These are phyloP conservation scores for Cheirogaleus major DNA, from an alignment of 2,797 vertebrate species.

Conservation along the genomic window DNA sequence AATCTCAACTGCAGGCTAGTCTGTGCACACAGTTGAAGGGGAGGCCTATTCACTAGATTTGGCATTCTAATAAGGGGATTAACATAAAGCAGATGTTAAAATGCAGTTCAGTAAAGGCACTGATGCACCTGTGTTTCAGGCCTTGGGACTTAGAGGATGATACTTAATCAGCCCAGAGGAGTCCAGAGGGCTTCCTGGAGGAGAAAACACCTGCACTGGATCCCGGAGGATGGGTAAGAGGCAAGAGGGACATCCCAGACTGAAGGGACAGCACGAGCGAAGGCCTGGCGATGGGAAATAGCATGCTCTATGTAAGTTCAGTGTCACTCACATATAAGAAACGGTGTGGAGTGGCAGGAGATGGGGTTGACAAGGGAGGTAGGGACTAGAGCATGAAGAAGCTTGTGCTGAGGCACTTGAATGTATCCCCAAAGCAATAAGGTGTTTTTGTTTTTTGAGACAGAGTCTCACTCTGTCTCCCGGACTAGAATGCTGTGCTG, in stretches of 20 bases:
- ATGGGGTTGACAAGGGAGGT: not conserved
- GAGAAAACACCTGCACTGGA: not conserved
- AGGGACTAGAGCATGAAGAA: not conserved
- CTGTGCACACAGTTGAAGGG: not conserved
- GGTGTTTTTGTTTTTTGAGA: no score
- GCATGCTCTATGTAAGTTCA: not conserved
- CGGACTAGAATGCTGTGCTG: no score
- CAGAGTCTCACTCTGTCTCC: no score
- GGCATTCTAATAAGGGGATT: not conserved
- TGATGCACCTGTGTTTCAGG: not conserved
- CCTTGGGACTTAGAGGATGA: not conserved
- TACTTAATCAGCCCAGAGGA: not conserved
- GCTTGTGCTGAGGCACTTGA: not conserved
- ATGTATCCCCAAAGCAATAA: not conserved
- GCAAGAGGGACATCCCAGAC: no score
- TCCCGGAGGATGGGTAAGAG: not conserved
- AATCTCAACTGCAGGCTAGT: not conserved
- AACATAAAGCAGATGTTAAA: not conserved
- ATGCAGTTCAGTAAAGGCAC: not conserved
- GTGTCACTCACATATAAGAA: not conserved
- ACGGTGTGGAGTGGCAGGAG: not conserved
- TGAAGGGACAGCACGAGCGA: not conserved
- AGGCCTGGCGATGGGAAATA: not conserved
- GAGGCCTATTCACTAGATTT: not conserved
- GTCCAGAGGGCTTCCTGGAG: not conserved